phyloP scores from a whole-genome alignment of 2,888 invertebrate species.

The Drosophila picticornis region DNA sequence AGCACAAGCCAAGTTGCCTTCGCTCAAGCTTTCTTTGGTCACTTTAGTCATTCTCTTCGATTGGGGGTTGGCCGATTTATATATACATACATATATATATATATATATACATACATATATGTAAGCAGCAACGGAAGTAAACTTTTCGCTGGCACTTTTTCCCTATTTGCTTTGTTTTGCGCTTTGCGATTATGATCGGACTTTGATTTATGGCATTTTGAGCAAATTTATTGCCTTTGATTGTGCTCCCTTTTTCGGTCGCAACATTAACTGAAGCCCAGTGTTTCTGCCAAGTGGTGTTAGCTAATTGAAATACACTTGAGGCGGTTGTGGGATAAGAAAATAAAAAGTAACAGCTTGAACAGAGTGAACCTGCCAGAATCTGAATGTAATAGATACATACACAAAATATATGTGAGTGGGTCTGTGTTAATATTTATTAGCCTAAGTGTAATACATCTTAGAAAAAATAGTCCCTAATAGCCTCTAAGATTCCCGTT shows the following conservation, averaged over 20 bases:
- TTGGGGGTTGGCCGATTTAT: conserved; percentile 25
- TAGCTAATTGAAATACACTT: conserved; percentile 52
- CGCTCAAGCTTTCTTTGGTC: conserved; percentile 39
- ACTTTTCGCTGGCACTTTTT: conserved; percentile 49
- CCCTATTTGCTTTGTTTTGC: conserved; percentile 32
- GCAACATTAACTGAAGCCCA: conserved; percentile 7
- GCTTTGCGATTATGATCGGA: conserved; percentile 75
- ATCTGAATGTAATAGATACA: not conserved
- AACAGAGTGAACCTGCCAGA: not conserved
- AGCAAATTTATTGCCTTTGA: conserved; percentile 77
- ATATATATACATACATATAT: not conserved
- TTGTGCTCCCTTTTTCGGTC: conserved; percentile 44
- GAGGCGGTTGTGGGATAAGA: conserved; percentile 14
- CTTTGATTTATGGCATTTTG: conserved; percentile 72
- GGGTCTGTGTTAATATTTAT: not conserved
- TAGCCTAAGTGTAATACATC: not conserved
- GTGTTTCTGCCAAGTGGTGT: conserved; percentile 9
- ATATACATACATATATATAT: not conserved
- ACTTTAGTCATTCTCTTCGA: conserved; percentile 25
- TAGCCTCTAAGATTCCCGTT: not conserved
- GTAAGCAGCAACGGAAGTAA: conserved; percentile 42
- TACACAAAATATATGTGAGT: not conserved
- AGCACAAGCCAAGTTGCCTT: conserved; percentile 22
- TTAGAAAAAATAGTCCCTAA: too few relatives aligned
- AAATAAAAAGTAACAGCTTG: not conserved